These are phyloP conservation scores for Passerculus sandwichensis DNA, from an alignment of 2,797 vertebrate species.

Conservation along the genomic window DNA sequence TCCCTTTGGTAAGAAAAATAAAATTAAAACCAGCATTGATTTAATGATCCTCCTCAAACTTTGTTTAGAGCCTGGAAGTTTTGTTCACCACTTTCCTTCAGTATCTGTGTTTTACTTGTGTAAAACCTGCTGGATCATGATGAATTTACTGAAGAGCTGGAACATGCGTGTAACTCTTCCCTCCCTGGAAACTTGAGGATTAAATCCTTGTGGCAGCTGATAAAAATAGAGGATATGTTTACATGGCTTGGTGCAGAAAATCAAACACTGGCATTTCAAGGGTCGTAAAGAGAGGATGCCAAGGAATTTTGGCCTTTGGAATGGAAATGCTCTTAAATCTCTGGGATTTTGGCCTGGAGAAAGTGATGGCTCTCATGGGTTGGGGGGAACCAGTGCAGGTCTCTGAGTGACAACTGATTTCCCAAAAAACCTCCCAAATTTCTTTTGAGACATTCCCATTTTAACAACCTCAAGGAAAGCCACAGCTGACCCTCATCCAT, in stretches of 20 bases:
- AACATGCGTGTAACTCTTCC: background rate
- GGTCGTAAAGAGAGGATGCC: conserved; percentile 18
- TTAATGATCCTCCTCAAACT: conserved; percentile 53
- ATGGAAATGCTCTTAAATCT: conserved; percentile 43
- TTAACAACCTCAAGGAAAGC: background rate
- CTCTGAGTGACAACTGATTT: background rate
- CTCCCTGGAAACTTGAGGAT: background rate
- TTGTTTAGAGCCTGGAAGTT: conserved; percentile 39
- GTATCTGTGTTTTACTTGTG: background rate
- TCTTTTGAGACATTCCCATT: background rate
- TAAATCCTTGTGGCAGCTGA: background rate
- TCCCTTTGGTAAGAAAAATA: conserved; percentile 63
- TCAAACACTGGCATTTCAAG: background rate
- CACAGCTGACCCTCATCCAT: background rate
- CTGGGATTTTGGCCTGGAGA: background rate
- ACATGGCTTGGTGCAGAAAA: background rate
- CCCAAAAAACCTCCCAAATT: background rate
- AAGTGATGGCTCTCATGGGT: background rate
- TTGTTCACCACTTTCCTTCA: conserved; percentile 16
- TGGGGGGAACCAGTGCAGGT: background rate
- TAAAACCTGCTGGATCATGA: conserved; percentile 1
- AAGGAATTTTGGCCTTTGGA: conserved; percentile 48
- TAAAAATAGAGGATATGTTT: background rate
- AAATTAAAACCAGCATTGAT: conserved; percentile 67
- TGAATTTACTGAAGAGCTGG: background rate